Evolutionary conservation across 2,797 vertebrate species (phyloP).

Genomic region (Choloepus didactylus): DNA sequence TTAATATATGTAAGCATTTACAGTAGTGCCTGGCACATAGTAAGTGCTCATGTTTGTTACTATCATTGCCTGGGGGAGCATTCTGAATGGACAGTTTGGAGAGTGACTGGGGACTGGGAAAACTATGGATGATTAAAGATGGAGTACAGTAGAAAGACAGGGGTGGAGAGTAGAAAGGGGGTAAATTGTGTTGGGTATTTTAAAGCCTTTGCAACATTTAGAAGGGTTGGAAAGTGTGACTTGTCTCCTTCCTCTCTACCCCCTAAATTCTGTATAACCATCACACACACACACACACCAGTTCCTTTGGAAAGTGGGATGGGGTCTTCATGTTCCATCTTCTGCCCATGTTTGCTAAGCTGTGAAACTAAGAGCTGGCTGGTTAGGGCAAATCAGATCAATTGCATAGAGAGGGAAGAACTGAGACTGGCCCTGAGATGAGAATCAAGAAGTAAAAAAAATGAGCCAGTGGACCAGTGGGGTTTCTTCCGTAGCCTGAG

Average conservation of each 20-base stretch:
- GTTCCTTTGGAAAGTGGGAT: not conserved
- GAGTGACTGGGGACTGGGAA: not conserved
- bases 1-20: not conserved
- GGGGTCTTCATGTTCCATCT: not conserved
- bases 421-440: not conserved
- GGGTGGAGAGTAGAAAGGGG: not conserved
- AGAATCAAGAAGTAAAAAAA: not conserved
- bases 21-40: not conserved
- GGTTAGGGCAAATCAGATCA: not conserved
- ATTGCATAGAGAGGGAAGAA: not conserved
- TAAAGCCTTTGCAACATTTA: not conserved
- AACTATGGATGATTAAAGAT: not conserved
- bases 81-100: not conserved
- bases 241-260: not conserved
- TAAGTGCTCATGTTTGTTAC: not conserved
- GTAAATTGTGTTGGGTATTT: not conserved
- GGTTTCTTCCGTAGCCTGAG: not conserved
- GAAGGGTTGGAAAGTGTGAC: not conserved
- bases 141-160: not conserved
- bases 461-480: not conserved
- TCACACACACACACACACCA: not conserved
- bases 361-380: not conserved
- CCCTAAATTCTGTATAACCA: not conserved
- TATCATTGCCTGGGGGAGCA: not conserved
- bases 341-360: not conserved